These are phyloP conservation scores for Craterocephalus amniculus DNA, from an alignment of 2,797 vertebrate species.

Conservation along the genomic window DNA sequence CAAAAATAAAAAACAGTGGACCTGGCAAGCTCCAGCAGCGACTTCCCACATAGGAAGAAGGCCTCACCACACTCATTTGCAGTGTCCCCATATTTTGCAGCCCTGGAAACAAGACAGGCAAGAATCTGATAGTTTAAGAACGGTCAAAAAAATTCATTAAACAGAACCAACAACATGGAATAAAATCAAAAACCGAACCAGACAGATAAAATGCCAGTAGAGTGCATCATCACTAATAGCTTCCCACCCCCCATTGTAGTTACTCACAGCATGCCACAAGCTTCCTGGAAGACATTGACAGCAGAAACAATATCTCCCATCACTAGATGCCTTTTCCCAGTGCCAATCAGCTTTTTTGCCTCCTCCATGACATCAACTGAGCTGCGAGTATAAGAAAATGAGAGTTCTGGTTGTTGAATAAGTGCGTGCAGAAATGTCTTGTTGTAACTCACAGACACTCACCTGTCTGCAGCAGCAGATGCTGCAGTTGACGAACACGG, in stretches of 20 bases:
- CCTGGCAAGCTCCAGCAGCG: slow-evolving; percentile 96
- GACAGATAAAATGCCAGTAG: too few species aligned
- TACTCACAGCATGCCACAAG: slow-evolving; percentile 95
- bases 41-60: slow-evolving; percentile 96
- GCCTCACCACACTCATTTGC: slow-evolving; percentile 97
- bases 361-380: slow-evolving; percentile 88
- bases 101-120: slow-evolving; percentile 70
- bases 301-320: slow-evolving; percentile 95
- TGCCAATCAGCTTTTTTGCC: slow-evolving; percentile 93
- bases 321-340: slow-evolving; percentile 93
- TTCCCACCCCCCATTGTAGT: not conserved
- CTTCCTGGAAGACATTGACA: slow-evolving; percentile 94
- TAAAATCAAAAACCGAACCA: too few species aligned
- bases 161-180: too few species aligned
- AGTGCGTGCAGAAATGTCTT: not conserved
- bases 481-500: slow-evolving; percentile 79
- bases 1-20: slow-evolving; percentile 58
- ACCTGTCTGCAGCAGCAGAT: slow-evolving; percentile 72
- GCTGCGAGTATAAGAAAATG: slow-evolving; percentile 34
- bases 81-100: slow-evolving; percentile 94
- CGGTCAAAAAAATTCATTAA: too few species aligned
- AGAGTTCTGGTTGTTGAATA: not conserved
- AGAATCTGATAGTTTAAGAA: not conserved
- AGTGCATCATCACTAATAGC: not conserved
- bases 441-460: slow-evolving; percentile 7